Percentiles rank a stretch among this genome's conserved stretches.
Evolutionary conservation across 2,888 invertebrate genomes (phyloP).

Genomic region (Drosophila yooni): DNA sequence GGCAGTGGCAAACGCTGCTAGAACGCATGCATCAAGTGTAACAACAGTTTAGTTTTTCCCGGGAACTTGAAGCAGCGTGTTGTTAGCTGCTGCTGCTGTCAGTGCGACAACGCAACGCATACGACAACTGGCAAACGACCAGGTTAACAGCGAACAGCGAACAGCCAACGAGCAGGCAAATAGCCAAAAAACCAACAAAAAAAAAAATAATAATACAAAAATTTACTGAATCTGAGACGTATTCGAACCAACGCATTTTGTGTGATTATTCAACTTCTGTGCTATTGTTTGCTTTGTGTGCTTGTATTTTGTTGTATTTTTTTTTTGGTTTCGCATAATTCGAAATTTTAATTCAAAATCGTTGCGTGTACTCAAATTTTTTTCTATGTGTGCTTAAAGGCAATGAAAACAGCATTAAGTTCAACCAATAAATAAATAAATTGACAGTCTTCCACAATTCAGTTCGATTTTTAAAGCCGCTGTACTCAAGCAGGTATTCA

Average conservation of each 20-base stretch:
- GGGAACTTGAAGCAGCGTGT: constrained; percentile 84
- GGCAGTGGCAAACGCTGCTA: constrained; percentile 35
- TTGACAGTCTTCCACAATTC: constrained; percentile 2
- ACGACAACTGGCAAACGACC: constrained; percentile 10
- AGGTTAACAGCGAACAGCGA: not conserved
- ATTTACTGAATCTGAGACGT: constrained; percentile 11
- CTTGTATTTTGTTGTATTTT: constrained; percentile 16
- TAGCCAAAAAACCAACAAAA: not conserved
- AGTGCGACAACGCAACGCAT: constrained; percentile 24
- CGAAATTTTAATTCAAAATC: constrained; percentile 16
- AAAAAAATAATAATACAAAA: not conserved
- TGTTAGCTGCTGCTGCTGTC: constrained; percentile 54
- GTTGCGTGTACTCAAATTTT: constrained; percentile 10
- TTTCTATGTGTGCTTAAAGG: constrained; percentile 15
- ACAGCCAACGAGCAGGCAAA: not conserved
- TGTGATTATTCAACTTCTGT: constrained; percentile 17
- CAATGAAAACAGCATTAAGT: not conserved
- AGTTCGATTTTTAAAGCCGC: not conserved
- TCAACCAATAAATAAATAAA: not conserved
- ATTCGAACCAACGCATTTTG: constrained; percentile 19
- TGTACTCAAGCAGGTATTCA: constrained; percentile 3
- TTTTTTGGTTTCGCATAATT: constrained; percentile 4
- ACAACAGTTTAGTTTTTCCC: constrained; percentile 86
- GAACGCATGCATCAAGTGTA: constrained; percentile 83
- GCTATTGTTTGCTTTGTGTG: constrained; percentile 27